Evolutionary conservation across 2,113 vertebrate genomes (phyloP).

Genomic region (Girardinichthys multiradiatus): DNA sequence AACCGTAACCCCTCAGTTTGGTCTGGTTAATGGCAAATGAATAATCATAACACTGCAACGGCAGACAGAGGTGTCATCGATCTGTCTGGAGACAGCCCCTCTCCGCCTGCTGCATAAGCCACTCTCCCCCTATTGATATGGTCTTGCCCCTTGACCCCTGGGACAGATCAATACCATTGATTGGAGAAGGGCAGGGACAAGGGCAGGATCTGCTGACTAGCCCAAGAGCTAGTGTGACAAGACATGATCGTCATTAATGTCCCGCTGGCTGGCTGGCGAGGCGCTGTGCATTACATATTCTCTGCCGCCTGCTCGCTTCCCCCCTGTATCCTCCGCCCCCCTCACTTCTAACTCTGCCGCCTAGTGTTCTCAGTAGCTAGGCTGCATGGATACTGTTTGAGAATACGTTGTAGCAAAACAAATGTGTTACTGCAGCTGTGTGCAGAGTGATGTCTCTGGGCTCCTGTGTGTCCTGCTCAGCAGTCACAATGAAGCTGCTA

Average conservation of each 20-base stretch:
- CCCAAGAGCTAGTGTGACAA: slow-evolving; percentile 83
- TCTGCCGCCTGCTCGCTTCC: slow-evolving; percentile 22
- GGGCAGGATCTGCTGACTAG: slow-evolving; percentile 82
- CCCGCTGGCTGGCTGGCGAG: slow-evolving; percentile 66
- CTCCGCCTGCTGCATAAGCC: slow-evolving; percentile 87
- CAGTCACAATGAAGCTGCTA: slow-evolving; percentile 35
- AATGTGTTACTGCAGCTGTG: slow-evolving; percentile 33
- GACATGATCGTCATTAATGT: slow-evolving; percentile 80
- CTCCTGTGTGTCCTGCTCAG: slow-evolving; percentile 42
- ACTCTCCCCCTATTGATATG: slow-evolving; percentile 89
- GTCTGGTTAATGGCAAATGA: slow-evolving; percentile 82
- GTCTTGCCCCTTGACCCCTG: slow-evolving; percentile 88
- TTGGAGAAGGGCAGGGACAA: slow-evolving; percentile 82
- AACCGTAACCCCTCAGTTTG: slow-evolving; percentile 78
- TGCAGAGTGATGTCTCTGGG: slow-evolving; percentile 43
- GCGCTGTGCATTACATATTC: slow-evolving; percentile 64
- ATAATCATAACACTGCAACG: slow-evolving; percentile 87
- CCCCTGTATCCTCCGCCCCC: slow-evolving; percentile 19
- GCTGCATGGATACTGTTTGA: not conserved
- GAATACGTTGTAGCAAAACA: not conserved
- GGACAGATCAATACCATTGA: slow-evolving; percentile 89
- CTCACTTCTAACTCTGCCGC: slow-evolving; percentile 26
- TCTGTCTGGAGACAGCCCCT: slow-evolving; percentile 88
- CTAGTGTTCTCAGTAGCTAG: slow-evolving; percentile 33
- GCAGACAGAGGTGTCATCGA: slow-evolving; percentile 89